Evolutionary conservation across 2,797 vertebrate species (phyloP).

Genomic region (Yasuhikotakia modesta): DNA sequence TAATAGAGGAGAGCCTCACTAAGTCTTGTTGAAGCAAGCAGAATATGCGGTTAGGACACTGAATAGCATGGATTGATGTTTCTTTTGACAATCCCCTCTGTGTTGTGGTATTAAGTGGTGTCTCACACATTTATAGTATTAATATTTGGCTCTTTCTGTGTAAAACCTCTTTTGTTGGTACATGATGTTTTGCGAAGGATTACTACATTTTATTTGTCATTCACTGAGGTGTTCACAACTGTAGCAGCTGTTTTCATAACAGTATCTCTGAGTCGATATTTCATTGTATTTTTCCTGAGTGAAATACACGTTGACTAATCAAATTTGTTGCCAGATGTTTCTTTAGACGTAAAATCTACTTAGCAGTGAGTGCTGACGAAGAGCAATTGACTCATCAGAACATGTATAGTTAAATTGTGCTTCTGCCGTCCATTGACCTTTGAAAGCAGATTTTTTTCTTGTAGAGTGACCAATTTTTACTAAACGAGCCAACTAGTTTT

Average conservation of each 20-base stretch:
- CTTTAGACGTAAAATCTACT: neutral
- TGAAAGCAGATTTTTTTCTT: neutral
- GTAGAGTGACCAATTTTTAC: neutral
- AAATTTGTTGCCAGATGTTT: neutral
- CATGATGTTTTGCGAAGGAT: neutral
- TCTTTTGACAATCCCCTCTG: neutral
- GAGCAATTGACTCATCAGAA: neutral
- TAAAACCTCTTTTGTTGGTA: neutral
- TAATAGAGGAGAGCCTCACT: neutral
- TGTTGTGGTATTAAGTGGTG: neutral
- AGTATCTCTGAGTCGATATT: neutral
- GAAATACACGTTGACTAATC: neutral
- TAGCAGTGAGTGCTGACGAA: neutral
- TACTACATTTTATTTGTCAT: neutral
- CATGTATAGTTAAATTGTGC: neutral
- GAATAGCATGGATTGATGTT: constrained; percentile 15
- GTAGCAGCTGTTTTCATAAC: neutral
- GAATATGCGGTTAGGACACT: constrained; percentile 18
- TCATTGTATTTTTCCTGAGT: neutral
- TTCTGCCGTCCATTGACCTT: neutral
- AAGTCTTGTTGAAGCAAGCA: constrained; percentile 2
- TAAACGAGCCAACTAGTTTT: constrained; percentile 50
- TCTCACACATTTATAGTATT: neutral
- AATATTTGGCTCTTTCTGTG: neutral
- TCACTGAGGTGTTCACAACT: neutral